phyloP scores from a whole-genome alignment of 2,113 vertebrate species.

The Carollia perspicillata region DNA sequence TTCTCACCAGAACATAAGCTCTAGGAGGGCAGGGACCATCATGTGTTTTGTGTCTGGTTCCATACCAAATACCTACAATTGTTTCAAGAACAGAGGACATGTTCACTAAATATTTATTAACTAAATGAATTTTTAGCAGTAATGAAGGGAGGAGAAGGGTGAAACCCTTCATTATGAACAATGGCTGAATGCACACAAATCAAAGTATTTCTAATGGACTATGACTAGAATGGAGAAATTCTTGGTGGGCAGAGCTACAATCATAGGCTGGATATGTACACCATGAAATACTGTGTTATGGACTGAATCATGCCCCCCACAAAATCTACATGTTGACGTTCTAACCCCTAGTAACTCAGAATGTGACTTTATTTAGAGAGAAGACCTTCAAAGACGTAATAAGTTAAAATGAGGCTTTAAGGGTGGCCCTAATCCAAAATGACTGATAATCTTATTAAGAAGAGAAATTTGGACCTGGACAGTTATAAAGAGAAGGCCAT shows the following conservation, averaged over 20 bases:
- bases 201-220: background rate
- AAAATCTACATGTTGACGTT: background rate
- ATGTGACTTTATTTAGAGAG: background rate
- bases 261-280: background rate
- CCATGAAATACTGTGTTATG: background rate
- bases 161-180: background rate
- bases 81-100: background rate
- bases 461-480: background rate
- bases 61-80: background rate
- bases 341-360: background rate
- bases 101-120: background rate
- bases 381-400: background rate
- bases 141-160: background rate
- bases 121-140: background rate
- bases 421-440: background rate
- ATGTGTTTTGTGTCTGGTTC: background rate
- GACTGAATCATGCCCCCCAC: background rate
- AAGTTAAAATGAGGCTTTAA: background rate
- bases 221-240: background rate
- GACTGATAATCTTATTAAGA: background rate
- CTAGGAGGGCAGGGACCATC: background rate
- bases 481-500: background rate
- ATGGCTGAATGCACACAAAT: background rate
- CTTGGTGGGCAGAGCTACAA: background rate
- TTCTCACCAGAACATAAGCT: background rate